Evolutionary conservation across 2,888 invertebrate genomes (phyloP), one percentile per base, ranked within the genome.

Genomic region (Rhingia rostrata): DNA sequence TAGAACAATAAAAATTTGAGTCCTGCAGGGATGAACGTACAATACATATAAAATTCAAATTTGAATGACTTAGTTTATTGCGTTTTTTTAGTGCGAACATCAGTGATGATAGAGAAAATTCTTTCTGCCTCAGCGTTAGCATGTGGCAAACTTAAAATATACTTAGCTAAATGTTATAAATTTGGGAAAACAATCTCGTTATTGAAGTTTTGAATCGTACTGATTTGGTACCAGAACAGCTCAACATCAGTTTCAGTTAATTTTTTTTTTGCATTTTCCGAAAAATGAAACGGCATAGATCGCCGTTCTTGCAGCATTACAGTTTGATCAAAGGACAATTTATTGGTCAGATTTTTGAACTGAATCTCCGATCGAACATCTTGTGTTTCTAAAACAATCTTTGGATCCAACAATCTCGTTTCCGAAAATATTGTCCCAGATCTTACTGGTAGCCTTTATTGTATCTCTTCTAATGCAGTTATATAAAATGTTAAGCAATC

Each of bases 391-490:
- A 73, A 14, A 12, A 35, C 45, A 74, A 63, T 33, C 10, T 58
- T 49, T 10, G 75, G 58, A 39, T 43, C 39, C 14, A 74, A 74
- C 37, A 74, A 74, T 10, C 45, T 39, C 35, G 66, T 66, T 56
- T 70, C 70, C n/a, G 63, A 43, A 30, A 64, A 78, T 14, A 70
- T 61, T n/a, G 41, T 14, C 2, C 51, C 47, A 56, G 7, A 61
- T 64, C 14, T 49, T 5, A 78, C 3, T 5, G 49, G 58, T 12
- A 70, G 49, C 58, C 49, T 67, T 9, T 67, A 49, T 51, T 67
- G 66, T 32, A 60, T 67, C 41, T 77, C 60, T 37, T 60, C 67
- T 30, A 67, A 77, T 7, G 67, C 67, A n/a, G 51, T 75, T 6
- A 60, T 60, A 41, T 67, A 77, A 67, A 60, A 75, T 30, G 9